These are phyloP conservation scores for Matsumurasca onukii DNA, from an alignment of 1,140 invertebrate species.

Conservation along the genomic window DNA sequence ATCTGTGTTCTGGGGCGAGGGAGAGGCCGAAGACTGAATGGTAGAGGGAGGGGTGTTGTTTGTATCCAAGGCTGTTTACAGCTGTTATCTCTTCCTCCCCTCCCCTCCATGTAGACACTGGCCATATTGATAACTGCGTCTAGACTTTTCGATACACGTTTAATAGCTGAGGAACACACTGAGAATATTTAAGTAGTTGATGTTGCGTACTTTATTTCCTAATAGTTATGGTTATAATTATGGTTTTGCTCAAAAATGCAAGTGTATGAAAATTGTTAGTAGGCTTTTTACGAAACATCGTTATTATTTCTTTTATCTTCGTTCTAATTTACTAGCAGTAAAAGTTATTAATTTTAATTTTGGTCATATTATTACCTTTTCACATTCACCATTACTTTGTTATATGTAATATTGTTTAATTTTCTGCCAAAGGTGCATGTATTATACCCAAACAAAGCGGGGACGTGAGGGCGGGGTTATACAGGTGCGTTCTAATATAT, in stretches of 20 bases:
- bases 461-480: too few relatives aligned
- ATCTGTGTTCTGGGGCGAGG: background rate
- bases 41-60: background rate
- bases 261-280: background rate
- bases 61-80: slow-evolving; percentile 21
- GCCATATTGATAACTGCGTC: slow-evolving; percentile 14
- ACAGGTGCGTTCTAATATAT: too few relatives aligned
- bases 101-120: too few relatives aligned
- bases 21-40: background rate
- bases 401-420: too few relatives aligned
- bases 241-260: background rate
- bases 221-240: background rate
- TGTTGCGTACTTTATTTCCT: background rate
- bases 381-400: too few relatives aligned
- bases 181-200: background rate
- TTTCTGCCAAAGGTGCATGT: too few relatives aligned
- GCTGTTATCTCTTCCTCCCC: slow-evolving; percentile 10
- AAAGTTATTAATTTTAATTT: too few relatives aligned
- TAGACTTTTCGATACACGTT: background rate
- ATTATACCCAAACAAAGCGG: too few relatives aligned
- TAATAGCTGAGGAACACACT: background rate
- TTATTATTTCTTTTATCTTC: background rate
- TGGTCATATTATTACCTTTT: too few relatives aligned
- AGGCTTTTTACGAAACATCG: background rate
- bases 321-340: too few relatives aligned